phyloP scores from a whole-genome alignment of 2,797 vertebrate genomes.

The Aplochiton taeniatus region DNA sequence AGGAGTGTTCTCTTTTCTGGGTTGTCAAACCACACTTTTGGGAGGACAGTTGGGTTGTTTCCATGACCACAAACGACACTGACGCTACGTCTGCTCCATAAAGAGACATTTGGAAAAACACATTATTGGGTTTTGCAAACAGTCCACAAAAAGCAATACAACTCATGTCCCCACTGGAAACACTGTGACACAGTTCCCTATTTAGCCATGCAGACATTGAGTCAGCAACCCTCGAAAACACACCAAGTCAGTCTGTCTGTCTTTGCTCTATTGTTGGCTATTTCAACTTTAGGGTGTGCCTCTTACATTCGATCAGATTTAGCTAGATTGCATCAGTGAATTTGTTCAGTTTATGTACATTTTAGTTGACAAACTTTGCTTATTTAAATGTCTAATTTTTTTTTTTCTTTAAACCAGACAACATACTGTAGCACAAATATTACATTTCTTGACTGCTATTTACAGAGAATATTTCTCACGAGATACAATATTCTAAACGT shows the following conservation, averaged over 20 bases:
- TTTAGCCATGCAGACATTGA: slow-evolving; percentile 60
- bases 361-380: too few relatives aligned
- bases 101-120: slow-evolving; percentile 43
- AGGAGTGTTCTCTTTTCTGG: slow-evolving; percentile 62
- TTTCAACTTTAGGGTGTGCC: neutral
- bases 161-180: slow-evolving; percentile 70
- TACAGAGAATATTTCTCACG: slow-evolving; percentile 29
- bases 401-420: too few relatives aligned
- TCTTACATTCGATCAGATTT: slow-evolving; percentile 2
- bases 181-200: slow-evolving; percentile 47
- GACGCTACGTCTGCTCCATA: slow-evolving; percentile 59
- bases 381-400: too few relatives aligned
- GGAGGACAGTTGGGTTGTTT: slow-evolving; percentile 50
- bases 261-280: neutral
- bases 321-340: neutral
- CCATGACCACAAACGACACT: slow-evolving; percentile 53
- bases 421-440: too few relatives aligned
- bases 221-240: slow-evolving; percentile 54
- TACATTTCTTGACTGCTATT: slow-evolving; percentile 14
- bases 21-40: slow-evolving; percentile 39
- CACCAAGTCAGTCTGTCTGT: slow-evolving; percentile 22
- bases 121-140: slow-evolving; percentile 39
- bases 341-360: too few relatives aligned
- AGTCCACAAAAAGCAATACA: slow-evolving; percentile 45
- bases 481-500: too few relatives aligned